phyloP scores from a whole-genome alignment of 1,140 invertebrate genomes.

The Venturia canescens region DNA sequence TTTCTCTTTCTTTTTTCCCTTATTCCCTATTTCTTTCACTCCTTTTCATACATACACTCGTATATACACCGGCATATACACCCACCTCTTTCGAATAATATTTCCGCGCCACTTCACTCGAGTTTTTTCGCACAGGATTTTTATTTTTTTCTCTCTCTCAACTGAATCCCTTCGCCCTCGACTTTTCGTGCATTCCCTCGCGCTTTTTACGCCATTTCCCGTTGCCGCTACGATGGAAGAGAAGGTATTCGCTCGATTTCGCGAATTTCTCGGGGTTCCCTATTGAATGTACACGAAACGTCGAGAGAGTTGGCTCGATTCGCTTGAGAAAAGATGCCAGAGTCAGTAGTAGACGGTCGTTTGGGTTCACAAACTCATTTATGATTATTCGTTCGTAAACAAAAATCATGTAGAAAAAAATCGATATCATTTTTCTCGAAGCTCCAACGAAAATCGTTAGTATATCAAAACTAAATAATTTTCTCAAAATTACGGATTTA shows the following conservation, averaged over 20 bases:
- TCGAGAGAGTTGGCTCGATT: not conserved
- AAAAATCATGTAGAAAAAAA: too few species aligned
- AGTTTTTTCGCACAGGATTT: conserved; percentile 12
- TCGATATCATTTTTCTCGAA: too few species aligned
- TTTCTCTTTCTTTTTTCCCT: not conserved
- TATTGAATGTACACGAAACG: conserved; percentile 7
- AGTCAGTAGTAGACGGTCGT: conserved; percentile 16
- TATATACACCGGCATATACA: not conserved
- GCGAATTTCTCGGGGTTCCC: conserved; percentile 16
- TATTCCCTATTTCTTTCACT: not conserved
- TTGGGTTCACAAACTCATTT: conserved; percentile 1
- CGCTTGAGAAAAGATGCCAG: not conserved
- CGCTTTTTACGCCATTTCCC: conserved; percentile 8
- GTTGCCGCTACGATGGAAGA: not conserved
- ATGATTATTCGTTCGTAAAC: not conserved
- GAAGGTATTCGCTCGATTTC: conserved; percentile 27
- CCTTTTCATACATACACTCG: not conserved
- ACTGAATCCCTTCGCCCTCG: not conserved
- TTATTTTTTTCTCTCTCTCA: not conserved
- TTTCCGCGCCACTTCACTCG: conserved; percentile 17
- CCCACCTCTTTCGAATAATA: conserved; percentile 16
- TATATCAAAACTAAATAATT: too few species aligned
- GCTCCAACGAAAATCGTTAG: too few species aligned
- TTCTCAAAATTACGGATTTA: too few species aligned
- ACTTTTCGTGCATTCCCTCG: conserved; percentile 1